Conservation (phyloP, 2,888 invertebrate species). For the Acronicta alni region DNA sequence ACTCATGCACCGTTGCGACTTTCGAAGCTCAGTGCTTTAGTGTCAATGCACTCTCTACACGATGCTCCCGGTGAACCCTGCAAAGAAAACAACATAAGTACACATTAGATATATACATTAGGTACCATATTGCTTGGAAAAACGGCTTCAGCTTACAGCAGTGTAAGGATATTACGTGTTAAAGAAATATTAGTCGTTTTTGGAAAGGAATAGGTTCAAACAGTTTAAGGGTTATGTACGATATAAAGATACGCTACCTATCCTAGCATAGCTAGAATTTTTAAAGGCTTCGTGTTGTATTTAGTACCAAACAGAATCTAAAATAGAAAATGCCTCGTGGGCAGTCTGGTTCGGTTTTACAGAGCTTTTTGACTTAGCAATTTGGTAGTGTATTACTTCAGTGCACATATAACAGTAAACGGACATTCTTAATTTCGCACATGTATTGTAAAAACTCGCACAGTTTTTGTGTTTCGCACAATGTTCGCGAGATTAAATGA, state of each 20-base stretch:
- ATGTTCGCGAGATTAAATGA: conserved; percentile 8
- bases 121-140: not conserved
- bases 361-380: too few species aligned
- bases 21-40: conserved; percentile 43
- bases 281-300: too few species aligned
- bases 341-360: too few species aligned
- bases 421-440: conserved; percentile 6
- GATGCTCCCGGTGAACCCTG: conserved; percentile 26
- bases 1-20: conserved; percentile 47
- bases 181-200: too few species aligned
- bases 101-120: not conserved
- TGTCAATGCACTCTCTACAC: conserved; percentile 45
- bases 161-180: too few species aligned
- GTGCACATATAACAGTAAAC: conserved; percentile 1
- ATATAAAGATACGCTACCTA: too few species aligned
- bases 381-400: not conserved
- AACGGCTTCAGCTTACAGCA: too few species aligned
- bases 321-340: too few species aligned
- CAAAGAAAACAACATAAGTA: conserved; percentile 3
- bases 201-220: too few species aligned
- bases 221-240: too few species aligned
- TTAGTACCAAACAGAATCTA: too few species aligned
- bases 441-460: conserved; percentile 3
- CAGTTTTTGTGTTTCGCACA: conserved; percentile 4
- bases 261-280: too few species aligned